Base-by-base conservation (phyloP, 2,888 invertebrate species). In the Hoplodrina ambigua region DNA sequence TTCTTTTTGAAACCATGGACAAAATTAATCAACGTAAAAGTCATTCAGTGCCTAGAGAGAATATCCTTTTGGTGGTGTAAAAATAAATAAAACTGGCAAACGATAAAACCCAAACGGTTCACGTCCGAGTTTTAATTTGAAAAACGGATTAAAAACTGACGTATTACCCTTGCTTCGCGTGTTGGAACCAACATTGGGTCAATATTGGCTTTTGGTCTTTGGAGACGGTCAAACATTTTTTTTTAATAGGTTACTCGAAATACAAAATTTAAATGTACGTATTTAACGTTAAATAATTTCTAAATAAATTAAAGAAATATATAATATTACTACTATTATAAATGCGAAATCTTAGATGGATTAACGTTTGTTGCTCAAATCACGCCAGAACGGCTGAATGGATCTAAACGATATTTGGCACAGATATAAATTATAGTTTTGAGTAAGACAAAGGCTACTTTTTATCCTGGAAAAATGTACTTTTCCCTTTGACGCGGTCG, bases 111-210 rank as follows among this genome's bases (percentile, higher is more conserved):
- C 74, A 84, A 87, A 80, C 85, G 78, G 75, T 86, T 85, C 91
- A 89, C 92, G 92, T 89, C 80, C 86, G 83, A 81, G 85, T 88
- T 92, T 92, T 90, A 90, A 92, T 91, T 90, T 91, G 85, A 86
- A 88, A 90, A 88, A 86, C 84, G 86, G 88, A 91, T 90, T 90
- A 89, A 87, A 87, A 88, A 89, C 88, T 89, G 88, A 89, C 86
- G 86, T 88, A 87, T 89, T 87, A 87, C 75, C 74, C 65, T 44
- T 72, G 83, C 65, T 72, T 75, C 66, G 58, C 65, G 72, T 79
- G 54, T 67, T 78, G 63, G 55, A 1, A 52, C 80, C 62, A 78
- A 80, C 55, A 41, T 76, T 81, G 72, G 52, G 25, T 10, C 65
- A 71, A 80, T 49, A 55, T 71, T 72, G 59, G 78, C 37, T 56